A percentile compares a stretch with the other conserved stretches of the same genome.
These are phyloP conservation scores for Archivesica marissinica DNA, from an alignment of 1,140 invertebrate species.

Conservation along the genomic window DNA sequence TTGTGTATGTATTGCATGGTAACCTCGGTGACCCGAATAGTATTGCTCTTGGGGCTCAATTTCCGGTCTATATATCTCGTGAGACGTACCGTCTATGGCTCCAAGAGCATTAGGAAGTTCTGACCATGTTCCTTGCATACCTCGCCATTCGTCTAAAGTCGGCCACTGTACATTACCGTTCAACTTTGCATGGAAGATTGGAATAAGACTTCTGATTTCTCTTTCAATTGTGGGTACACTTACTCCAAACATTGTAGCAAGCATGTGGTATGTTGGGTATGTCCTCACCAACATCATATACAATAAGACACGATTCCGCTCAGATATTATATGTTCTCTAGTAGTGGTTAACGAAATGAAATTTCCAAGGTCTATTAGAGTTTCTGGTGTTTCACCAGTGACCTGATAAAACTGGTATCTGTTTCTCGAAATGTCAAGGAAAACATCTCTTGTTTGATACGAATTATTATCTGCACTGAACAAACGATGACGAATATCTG, in stretches of 20 bases:
- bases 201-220: background rate
- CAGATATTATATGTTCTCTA: background rate
- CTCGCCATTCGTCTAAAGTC: background rate
- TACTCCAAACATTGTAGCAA: background rate
- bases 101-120: background rate
- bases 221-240: background rate
- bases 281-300: background rate
- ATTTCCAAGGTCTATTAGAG: background rate
- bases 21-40: background rate
- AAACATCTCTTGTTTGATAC: background rate
- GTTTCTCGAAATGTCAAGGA: background rate
- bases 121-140: background rate
- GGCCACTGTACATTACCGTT: background rate
- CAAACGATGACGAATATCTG: background rate
- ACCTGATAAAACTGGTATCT: background rate
- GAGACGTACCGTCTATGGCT: no score
- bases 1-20: background rate
- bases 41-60: background rate
- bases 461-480: background rate
- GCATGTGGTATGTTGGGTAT: background rate
- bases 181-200: background rate
- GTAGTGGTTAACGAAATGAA: no score
- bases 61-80: no score
- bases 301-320: background rate
- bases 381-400: background rate